Base-by-base conservation (phyloP, 2,113 vertebrate species). In the Pao palembangensis region DNA sequence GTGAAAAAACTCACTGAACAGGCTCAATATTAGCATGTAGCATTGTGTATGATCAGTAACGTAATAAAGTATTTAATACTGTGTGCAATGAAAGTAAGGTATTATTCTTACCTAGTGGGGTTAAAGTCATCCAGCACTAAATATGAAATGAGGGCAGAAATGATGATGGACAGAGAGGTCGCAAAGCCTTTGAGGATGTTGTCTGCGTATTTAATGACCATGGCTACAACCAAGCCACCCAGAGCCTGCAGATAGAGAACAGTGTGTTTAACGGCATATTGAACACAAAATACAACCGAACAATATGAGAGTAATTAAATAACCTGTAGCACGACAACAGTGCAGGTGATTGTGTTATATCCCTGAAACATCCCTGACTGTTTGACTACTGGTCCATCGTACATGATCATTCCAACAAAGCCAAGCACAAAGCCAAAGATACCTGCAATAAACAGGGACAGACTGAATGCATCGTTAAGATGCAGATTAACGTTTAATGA, bases 361-460 rank as follows among this genome's bases (percentile, higher is more conserved):
- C 96, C 96, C 86, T 98, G 96, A 86, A 98, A 96, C 85, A 99
- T 91, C 74, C 96, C 96, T 6, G 85, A 84, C 80, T 93, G 81
- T 57, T 76, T 85, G 58, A 99, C 81, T 2, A 85, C 85, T 46
- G 91, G 76, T 44, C 94, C 91, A 28, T 99, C 96, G 51, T 94
- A 95, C 65, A 87, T 78, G 43, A 94, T 90, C 67, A 98, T 94
- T 66, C 94, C 95, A 73, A 91, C 70, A 20, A 93, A 66, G 66
- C 94, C 94, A 76, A 98, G 95, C 78, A 94, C 55, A 48, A 95
- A 91, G 66, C 96, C 91, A 66, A 98, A 98, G 66, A 96, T 85
- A 70, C 96, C 96, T 99, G 73, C 6, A 71, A 53, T 60, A 71
- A 43, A 69, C 16, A 48, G 58, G 2, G 19, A 50, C 14, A 50